phyloP scores from a whole-genome alignment of 2,797 vertebrate genomes.

The Neostethus bicornis region DNA sequence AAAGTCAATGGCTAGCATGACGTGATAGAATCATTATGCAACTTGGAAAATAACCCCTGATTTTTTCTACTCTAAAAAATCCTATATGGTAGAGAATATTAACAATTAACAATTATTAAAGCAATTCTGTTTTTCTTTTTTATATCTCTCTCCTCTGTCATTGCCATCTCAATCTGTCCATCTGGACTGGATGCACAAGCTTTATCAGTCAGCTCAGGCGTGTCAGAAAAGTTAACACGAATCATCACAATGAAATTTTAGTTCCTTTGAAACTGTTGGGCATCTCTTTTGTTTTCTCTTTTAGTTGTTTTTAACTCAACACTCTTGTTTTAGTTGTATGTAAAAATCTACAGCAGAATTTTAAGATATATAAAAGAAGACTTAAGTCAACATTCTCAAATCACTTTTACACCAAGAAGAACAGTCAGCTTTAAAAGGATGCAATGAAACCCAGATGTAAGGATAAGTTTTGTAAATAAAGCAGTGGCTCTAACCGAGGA shows the following conservation, averaged over 20 bases:
- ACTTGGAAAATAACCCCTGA: conserved; percentile 58
- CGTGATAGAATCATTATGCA: conserved; percentile 81
- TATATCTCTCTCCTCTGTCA: conserved; percentile 65
- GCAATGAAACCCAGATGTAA: conserved; percentile 56
- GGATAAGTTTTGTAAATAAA: conserved; percentile 82
- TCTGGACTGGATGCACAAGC: conserved; percentile 77
- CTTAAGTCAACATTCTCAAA: conserved; percentile 59
- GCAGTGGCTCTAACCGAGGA: conserved; percentile 71
- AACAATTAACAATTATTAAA: conserved; percentile 58
- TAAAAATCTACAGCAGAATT: conserved; percentile 54
- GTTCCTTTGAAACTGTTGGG: conserved; percentile 58
- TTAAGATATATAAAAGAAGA: conserved; percentile 46
- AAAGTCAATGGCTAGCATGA: conserved; percentile 76
- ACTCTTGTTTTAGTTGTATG: conserved; percentile 63
- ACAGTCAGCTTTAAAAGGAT: conserved; percentile 72
- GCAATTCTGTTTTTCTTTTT: conserved; percentile 53
- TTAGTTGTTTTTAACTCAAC: conserved; percentile 57
- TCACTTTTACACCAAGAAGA: conserved; percentile 65
- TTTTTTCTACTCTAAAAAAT: conserved; percentile 67
- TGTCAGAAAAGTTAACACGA: conserved; percentile 81
- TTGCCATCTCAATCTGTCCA: conserved; percentile 60
- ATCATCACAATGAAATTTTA: conserved; percentile 81
- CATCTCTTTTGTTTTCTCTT: conserved; percentile 60
- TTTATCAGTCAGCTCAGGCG: conserved; percentile 84
- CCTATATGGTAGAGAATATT: conserved; percentile 60